A percentile compares a stretch with the other conserved stretches of the same genome.
Evolutionary conservation across 64 coral and sea anemone species (phyloP).

Genomic region (Porites lutea): DNA sequence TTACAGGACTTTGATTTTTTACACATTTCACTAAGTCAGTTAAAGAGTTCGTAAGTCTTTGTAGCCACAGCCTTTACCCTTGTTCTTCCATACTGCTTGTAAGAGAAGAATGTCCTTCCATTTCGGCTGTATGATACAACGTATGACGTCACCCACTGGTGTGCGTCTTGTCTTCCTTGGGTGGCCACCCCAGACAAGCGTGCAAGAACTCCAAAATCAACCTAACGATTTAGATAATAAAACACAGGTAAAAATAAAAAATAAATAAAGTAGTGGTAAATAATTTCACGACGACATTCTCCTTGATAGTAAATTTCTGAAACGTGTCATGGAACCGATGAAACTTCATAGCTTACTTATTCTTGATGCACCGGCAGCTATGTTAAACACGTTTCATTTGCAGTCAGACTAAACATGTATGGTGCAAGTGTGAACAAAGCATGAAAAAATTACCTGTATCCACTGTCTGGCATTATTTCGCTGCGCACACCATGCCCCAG

Average conservation of each 20-base stretch:
- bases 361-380: no score
- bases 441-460: conserved; percentile 30
- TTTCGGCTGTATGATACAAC: conserved; percentile 77
- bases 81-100: conserved; percentile 72
- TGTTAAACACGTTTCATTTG: background rate
- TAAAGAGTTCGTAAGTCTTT: background rate
- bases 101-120: conserved; percentile 76
- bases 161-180: conserved; percentile 79
- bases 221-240: conserved; percentile 16
- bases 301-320: no score
- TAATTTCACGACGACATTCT: no score
- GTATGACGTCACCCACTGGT: conserved; percentile 91
- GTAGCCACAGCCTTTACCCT: conserved; percentile 55
- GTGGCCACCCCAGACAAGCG: conserved; percentile 76
- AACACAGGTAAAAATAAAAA: no score
- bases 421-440: background rate
- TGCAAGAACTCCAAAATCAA: conserved; percentile 73
- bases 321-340: no score
- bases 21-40: no score
- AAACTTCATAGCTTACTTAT: no score
- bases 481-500: conserved; percentile 45
- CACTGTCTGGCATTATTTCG: conserved; percentile 54
- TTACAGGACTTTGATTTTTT: no score
- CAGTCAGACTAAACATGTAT: background rate
- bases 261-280: no score